Percentiles rank a stretch among this genome's conserved stretches.
phyloP scores from a whole-genome alignment of 2,888 invertebrate genomes.

The Meta bourneti region DNA sequence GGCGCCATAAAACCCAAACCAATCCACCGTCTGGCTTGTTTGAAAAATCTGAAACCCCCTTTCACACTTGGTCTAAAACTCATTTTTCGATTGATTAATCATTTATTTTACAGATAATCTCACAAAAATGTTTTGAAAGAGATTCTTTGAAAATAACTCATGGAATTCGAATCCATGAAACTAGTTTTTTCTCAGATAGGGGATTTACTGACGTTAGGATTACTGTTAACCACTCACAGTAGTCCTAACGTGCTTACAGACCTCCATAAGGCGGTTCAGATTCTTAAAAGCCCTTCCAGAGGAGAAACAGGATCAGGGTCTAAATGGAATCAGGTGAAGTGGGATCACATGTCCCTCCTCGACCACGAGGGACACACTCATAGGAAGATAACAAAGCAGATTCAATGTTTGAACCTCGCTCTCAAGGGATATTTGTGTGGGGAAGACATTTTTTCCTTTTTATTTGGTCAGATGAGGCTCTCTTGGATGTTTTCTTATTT shows the following conservation, averaged over 20 bases:
- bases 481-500: not conserved
- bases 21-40: no score
- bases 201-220: no score
- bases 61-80: no score
- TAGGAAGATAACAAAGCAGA: constrained; percentile 11
- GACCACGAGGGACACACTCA: not conserved
- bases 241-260: not conserved
- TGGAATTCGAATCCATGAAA: no score
- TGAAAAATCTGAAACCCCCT: no score
- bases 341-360: not conserved
- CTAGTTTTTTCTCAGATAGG: no score
- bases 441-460: not conserved
- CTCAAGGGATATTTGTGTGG: not conserved
- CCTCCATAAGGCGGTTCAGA: not conserved
- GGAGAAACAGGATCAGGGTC: constrained; percentile 9
- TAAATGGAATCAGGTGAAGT: constrained; percentile 11
- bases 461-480: not conserved
- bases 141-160: no score
- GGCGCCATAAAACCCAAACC: no score
- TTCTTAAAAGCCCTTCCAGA: not conserved
- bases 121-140: no score
- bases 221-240: no score
- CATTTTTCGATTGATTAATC: no score
- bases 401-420: not conserved
- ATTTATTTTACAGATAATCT: no score